Conservation (phyloP, 2,888 invertebrate species). For the Nomada goodeniana region DNA sequence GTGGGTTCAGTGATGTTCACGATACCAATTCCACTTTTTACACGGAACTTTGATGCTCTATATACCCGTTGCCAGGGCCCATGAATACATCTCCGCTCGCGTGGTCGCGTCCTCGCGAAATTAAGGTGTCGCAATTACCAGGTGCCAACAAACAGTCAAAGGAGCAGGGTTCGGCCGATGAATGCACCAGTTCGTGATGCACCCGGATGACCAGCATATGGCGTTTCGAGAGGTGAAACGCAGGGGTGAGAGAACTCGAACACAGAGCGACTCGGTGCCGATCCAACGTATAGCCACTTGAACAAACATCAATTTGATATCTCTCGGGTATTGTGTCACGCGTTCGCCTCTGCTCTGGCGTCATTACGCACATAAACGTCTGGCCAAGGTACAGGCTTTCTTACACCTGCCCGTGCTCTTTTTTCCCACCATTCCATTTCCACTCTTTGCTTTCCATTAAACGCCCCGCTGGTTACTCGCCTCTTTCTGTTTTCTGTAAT, state of each 20-base stretch:
- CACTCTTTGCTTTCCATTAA: background rate
- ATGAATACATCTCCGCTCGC: no score
- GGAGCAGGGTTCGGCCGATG: background rate
- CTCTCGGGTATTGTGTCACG: constrained; percentile 62
- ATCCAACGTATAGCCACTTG: constrained; percentile 65
- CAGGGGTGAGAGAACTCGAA: constrained; percentile 1
- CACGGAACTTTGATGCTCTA: no score
- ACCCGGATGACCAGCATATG: background rate
- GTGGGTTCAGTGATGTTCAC: no score
- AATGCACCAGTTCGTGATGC: background rate
- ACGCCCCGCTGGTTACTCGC: background rate
- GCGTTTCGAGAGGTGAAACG: background rate
- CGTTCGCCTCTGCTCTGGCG: constrained; percentile 35
- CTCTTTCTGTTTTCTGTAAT: constrained; percentile 1
- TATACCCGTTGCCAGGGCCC: no score
- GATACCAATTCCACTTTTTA: no score
- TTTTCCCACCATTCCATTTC: background rate
- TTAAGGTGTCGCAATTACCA: no score
- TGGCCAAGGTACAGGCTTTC: constrained; percentile 21
- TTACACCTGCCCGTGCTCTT: constrained; percentile 49
- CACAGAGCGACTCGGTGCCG: background rate
- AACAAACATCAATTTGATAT: constrained; percentile 75
- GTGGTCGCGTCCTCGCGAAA: no score
- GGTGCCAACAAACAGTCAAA: background rate
- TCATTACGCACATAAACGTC: constrained; percentile 50